A percentile compares a stretch with the other conserved stretches of the same genome.
These are phyloP conservation scores for Anolis carolinensis DNA, from an alignment of 2,113 vertebrate genomes.

Conservation along the genomic window DNA sequence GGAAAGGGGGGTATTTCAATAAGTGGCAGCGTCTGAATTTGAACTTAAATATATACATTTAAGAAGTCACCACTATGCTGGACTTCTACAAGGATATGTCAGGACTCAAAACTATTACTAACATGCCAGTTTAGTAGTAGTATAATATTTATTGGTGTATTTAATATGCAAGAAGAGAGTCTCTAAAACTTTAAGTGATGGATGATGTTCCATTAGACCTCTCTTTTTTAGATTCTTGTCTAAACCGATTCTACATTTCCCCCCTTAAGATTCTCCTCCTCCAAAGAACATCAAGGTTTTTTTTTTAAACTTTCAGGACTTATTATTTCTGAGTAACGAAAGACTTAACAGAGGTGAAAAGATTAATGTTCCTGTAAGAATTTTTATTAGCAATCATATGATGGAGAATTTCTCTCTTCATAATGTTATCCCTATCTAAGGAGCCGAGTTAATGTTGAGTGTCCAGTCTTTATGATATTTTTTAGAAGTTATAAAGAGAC, in stretches of 20 bases:
- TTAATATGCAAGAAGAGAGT: neutral
- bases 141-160: neutral
- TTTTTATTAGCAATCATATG: conserved; percentile 6
- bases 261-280: neutral
- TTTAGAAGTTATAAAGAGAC: conserved; percentile 34
- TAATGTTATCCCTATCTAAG: conserved; percentile 32
- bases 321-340: neutral
- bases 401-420: conserved; percentile 9
- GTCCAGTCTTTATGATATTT: conserved; percentile 27
- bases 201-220: conserved; percentile 4
- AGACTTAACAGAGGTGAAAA: conserved; percentile 37
- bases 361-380: conserved; percentile 9
- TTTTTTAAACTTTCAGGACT: conserved; percentile 2
- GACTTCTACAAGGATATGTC: neutral
- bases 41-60: neutral
- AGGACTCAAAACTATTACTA: neutral
- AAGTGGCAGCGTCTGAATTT: neutral
- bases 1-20: neutral
- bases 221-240: neutral
- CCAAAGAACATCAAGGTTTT: neutral
- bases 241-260: neutral
- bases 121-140: neutral
- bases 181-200: neutral
- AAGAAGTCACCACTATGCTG: too few relatives aligned
- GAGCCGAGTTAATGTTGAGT: conserved; percentile 13